These are phyloP conservation scores for Pentamera pediparva DNA, from an alignment of 53 echinoderm and acorn worm species.

Conservation along the genomic window DNA sequence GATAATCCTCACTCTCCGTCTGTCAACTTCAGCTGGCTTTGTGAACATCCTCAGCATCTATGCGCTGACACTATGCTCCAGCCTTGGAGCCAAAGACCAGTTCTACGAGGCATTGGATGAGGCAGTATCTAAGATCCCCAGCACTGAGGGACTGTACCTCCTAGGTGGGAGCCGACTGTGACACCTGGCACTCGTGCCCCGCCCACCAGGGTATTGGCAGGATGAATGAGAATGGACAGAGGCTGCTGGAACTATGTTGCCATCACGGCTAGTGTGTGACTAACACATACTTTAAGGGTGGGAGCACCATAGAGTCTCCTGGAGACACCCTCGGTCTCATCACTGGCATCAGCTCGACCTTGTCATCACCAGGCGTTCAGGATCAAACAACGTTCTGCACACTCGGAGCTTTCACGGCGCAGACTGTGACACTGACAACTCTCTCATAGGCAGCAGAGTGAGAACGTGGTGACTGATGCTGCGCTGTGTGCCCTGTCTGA, in stretches of 20 bases:
- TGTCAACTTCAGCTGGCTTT: slow-evolving; percentile 15
- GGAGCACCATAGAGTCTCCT: not conserved
- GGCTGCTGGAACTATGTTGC: slow-evolving; percentile 34
- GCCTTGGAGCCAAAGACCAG: slow-evolving; percentile 13
- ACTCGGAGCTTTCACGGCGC: not conserved
- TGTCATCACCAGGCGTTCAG: not conserved
- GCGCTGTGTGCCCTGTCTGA: too few species aligned
- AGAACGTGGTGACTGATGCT: too few species aligned
- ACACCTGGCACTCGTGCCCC: too few species aligned
- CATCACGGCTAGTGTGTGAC: slow-evolving; percentile 5
- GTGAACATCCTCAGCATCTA: slow-evolving; percentile 37
- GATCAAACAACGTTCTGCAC: not conserved
- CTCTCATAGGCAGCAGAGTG: not conserved
- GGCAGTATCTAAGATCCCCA: not conserved
- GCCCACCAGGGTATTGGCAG: slow-evolving; percentile 24
- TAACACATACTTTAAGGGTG: not conserved
- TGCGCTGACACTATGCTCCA: slow-evolving; percentile 24
- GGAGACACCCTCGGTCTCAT: not conserved
- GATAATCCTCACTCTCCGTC: slow-evolving; percentile 13
- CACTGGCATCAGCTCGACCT: not conserved
- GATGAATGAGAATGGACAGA: slow-evolving; percentile 35
- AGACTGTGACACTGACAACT: not conserved
- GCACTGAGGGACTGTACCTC: slow-evolving; percentile 4
- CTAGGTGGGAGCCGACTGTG: slow-evolving; percentile 17
- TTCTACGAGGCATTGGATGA: slow-evolving; percentile 29